These are phyloP conservation scores for Nineta flava DNA, from an alignment of 2,888 invertebrate species.

Conservation along the genomic window DNA sequence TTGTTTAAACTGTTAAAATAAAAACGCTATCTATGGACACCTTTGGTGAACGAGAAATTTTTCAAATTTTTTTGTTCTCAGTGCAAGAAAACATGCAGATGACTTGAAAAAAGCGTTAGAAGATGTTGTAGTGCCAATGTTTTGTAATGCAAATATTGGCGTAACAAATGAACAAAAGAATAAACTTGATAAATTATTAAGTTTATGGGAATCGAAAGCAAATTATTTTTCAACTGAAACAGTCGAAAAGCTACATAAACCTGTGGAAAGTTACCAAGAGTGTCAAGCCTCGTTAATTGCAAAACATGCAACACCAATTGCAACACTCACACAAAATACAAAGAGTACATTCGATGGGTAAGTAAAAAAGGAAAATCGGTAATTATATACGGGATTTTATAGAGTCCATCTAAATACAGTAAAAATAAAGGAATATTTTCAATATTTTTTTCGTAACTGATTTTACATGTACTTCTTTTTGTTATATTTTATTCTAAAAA, in stretches of 20 bases:
- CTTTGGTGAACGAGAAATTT: too few relatives aligned
- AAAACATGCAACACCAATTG: constrained; percentile 61
- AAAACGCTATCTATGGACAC: too few relatives aligned
- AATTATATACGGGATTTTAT: constrained; percentile 4
- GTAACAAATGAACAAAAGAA: constrained; percentile 76
- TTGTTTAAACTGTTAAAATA: too few relatives aligned
- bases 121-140: constrained; percentile 93
- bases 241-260: constrained; percentile 75
- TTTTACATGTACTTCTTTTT: too few relatives aligned
- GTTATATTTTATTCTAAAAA: too few relatives aligned
- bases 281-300: constrained; percentile 75
- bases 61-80: constrained; percentile 30
- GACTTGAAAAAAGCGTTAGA: constrained; percentile 87
- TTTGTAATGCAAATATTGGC: constrained; percentile 80
- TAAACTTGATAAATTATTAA: constrained; percentile 84
- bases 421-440: too few relatives aligned
- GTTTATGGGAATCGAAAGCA: constrained; percentile 93
- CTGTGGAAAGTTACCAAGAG: constrained; percentile 73
- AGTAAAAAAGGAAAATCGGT: constrained; percentile 14
- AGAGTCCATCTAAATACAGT: too few relatives aligned
- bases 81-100: constrained; percentile 89
- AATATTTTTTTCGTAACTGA: too few relatives aligned
- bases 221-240: constrained; percentile 72
- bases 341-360: constrained; percentile 70
- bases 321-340: constrained; percentile 61